phyloP scores from a whole-genome alignment of 2,888 invertebrate species.

The Zaprionus obscuricornis region DNA sequence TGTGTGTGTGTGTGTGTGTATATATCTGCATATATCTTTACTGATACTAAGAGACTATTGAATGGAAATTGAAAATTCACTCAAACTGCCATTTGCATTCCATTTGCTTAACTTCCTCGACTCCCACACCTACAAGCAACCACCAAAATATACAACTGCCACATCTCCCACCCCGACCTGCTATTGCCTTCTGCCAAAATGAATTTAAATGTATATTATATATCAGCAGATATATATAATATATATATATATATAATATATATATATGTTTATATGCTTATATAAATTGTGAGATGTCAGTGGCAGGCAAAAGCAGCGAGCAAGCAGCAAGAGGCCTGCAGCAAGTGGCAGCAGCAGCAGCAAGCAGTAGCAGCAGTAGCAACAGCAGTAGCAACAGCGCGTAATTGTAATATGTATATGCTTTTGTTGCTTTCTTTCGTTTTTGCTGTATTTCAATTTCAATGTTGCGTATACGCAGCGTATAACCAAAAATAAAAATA shows the following conservation, averaged over 20 bases:
- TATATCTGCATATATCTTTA: background rate
- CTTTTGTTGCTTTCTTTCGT: slow-evolving; percentile 22
- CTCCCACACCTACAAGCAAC: too few species aligned
- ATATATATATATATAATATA: slow-evolving; percentile 3
- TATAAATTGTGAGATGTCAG: slow-evolving; percentile 52
- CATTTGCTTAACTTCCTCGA: too few species aligned
- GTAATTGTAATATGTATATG: slow-evolving; percentile 25
- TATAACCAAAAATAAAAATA: background rate
- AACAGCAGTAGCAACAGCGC: too few species aligned
- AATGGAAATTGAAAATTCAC: slow-evolving; percentile 23
- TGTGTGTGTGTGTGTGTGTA: too few species aligned
- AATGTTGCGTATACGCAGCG: slow-evolving; percentile 53
- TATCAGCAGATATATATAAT: background rate
- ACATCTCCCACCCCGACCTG: too few species aligned
- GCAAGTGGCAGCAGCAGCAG: too few species aligned
- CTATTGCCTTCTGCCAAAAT: too few species aligned
- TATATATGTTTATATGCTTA: background rate
- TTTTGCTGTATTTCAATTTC: slow-evolving; percentile 39
- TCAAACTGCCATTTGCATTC: slow-evolving; percentile 22
- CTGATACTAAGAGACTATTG: slow-evolving; percentile 7
- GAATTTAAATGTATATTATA: background rate
- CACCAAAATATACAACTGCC: too few species aligned
- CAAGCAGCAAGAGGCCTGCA: slow-evolving; percentile 4
- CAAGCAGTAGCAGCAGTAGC: too few species aligned
- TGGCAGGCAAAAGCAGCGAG: slow-evolving; percentile 41